phyloP scores from a whole-genome alignment of 2,888 invertebrate genomes.

The Agonum fuliginosum region DNA sequence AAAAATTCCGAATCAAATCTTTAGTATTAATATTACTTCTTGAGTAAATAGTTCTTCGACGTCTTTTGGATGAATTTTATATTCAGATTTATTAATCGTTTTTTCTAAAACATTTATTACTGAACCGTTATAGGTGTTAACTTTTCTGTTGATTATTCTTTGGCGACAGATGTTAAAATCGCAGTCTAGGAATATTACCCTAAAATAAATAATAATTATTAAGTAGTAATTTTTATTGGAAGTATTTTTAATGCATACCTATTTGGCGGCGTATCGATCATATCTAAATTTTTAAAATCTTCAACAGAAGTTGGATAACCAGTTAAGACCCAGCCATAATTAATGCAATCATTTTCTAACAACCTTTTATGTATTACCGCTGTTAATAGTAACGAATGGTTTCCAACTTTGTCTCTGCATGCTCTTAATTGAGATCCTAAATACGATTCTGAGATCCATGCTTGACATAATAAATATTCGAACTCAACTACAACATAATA shows the following conservation, averaged over 20 bases:
- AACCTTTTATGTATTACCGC: constrained; percentile 72
- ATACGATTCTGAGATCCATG: constrained; percentile 70
- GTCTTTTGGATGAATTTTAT: constrained; percentile 69
- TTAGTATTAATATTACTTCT: constrained; percentile 64
- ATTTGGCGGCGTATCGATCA: constrained; percentile 78
- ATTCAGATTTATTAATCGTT: constrained; percentile 63
- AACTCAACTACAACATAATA: constrained; percentile 74
- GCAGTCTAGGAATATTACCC: constrained; percentile 70
- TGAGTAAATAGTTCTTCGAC: constrained; percentile 67
- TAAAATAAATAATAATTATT: constrained; percentile 52
- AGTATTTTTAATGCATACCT: constrained; percentile 70
- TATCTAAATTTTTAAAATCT: constrained; percentile 78
- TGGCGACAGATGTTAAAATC: constrained; percentile 70
- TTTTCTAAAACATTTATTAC: constrained; percentile 64
- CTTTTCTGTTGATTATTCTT: constrained; percentile 66
- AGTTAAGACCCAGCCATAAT: constrained; percentile 79
- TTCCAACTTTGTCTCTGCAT: constrained; percentile 69
- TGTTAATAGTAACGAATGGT: constrained; percentile 69
- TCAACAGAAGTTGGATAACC: constrained; percentile 76
- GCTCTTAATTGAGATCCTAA: constrained; percentile 68
- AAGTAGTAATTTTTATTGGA: not conserved
- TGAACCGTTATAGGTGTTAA: constrained; percentile 68
- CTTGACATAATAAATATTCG: constrained; percentile 74
- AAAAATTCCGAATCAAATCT: constrained; percentile 11
- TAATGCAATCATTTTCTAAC: constrained; percentile 75